phyloP scores from a whole-genome alignment of 2,797 vertebrate genomes.

The Pteropus rufus region DNA sequence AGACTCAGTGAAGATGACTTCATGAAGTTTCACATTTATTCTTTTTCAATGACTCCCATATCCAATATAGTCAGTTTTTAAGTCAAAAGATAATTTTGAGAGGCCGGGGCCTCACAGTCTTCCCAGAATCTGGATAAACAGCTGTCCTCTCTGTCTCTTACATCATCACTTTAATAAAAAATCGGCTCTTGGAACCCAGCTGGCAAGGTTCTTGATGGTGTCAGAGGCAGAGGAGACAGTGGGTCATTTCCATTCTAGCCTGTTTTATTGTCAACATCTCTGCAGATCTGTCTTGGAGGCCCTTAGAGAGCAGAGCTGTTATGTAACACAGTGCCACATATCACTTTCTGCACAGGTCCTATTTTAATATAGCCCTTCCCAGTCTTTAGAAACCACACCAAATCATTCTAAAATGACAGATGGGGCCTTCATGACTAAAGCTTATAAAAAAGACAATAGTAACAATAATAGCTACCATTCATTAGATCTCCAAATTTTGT shows the following conservation, averaged over 20 bases:
- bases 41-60: conserved; percentile 49
- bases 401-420: not conserved
- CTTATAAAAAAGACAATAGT: not conserved
- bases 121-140: conserved; percentile 48
- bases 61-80: conserved; percentile 51
- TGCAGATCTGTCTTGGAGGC: conserved; percentile 50
- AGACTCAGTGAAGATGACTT: conserved; percentile 46
- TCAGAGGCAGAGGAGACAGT: conserved; percentile 31
- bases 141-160: conserved; percentile 61
- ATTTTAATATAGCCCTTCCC: not conserved
- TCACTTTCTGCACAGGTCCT: not conserved
- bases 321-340: conserved; percentile 41
- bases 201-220: conserved; percentile 60
- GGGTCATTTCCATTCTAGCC: conserved; percentile 28
- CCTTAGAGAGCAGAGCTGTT: conserved; percentile 39
- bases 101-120: conserved; percentile 41
- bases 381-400: conserved; percentile 5
- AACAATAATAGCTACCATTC: not conserved
- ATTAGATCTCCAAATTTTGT: not conserved
- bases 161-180: conserved; percentile 69
- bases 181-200: conserved; percentile 46
- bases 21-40: conserved; percentile 67
- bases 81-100: conserved; percentile 71
- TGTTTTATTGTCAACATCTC: conserved; percentile 15
- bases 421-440: not conserved